These are phyloP conservation scores for Scaptodrosophila latifasciaeformis DNA, from an alignment of 2,888 invertebrate species.

Conservation along the genomic window DNA sequence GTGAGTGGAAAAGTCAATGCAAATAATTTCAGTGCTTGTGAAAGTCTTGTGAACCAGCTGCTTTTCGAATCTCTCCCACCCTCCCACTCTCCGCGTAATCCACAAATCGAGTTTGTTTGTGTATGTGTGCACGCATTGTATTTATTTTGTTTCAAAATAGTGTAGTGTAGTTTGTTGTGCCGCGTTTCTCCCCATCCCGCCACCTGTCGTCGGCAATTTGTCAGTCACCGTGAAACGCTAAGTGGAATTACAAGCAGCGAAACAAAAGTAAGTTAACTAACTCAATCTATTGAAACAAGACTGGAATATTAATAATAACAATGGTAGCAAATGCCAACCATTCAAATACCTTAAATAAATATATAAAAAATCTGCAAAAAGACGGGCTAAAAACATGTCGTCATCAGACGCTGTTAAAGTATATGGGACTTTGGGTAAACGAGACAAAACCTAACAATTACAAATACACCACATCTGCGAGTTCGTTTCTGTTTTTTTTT, in stretches of 20 bases:
- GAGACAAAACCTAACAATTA: neutral
- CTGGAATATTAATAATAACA: neutral
- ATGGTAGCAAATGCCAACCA: too few relatives aligned
- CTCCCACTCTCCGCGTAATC: too few relatives aligned
- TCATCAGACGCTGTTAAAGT: neutral
- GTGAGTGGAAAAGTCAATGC: too few relatives aligned
- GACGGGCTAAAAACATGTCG: neutral
- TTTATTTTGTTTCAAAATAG: neutral
- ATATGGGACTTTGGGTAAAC: too few relatives aligned
- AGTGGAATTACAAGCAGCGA: neutral
- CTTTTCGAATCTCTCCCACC: too few relatives aligned
- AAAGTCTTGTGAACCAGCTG: constrained; percentile 1
- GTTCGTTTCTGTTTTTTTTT: neutral
- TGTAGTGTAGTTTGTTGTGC: neutral
- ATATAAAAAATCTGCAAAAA: too few relatives aligned
- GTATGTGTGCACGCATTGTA: neutral
- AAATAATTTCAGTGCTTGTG: constrained; percentile 8
- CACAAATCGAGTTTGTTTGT: neutral
- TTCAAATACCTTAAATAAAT: too few relatives aligned
- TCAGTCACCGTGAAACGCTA: neutral
- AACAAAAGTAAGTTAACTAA: constrained; percentile 2
- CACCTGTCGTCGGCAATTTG: too few relatives aligned
- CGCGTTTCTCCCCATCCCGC: too few relatives aligned
- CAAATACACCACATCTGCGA: neutral
- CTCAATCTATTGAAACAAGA: neutral